A percentile compares a stretch with the other conserved stretches of the same genome.
phyloP scores from a whole-genome alignment of 2,888 invertebrate genomes.

The Antitype chi region DNA sequence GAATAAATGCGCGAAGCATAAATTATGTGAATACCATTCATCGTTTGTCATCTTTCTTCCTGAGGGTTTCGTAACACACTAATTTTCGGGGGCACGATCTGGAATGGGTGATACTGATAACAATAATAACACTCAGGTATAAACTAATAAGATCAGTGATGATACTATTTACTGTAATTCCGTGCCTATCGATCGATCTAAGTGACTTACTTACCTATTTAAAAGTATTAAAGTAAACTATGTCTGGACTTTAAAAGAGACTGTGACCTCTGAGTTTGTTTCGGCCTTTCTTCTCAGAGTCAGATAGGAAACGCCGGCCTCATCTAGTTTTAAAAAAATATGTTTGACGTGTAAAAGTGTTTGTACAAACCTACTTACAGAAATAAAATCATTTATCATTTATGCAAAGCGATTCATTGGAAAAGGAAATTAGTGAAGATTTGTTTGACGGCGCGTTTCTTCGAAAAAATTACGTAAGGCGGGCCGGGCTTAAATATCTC shows the following conservation, averaged over 20 bases:
- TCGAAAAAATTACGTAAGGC: neutral
- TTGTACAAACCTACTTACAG: too few species aligned
- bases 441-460: neutral
- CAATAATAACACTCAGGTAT: neutral
- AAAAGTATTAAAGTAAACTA: too few species aligned
- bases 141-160: slow-evolving; percentile 9
- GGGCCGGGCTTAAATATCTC: neutral
- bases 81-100: neutral
- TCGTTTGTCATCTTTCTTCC: neutral
- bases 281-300: too few species aligned
- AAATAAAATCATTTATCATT: too few species aligned
- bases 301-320: too few species aligned
- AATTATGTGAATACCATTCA: neutral
- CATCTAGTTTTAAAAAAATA: too few species aligned
- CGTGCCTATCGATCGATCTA: slow-evolving; percentile 5
- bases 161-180: neutral
- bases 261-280: too few species aligned
- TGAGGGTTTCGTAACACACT: neutral
- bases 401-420: neutral
- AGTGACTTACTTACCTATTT: neutral
- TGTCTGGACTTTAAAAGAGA: too few species aligned
- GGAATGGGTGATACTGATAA: neutral
- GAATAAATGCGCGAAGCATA: neutral
- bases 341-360: too few species aligned
- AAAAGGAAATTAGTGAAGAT: neutral